Evolutionary conservation across 2,888 invertebrate genomes (phyloP).

Genomic region (Panorpa germanica): DNA sequence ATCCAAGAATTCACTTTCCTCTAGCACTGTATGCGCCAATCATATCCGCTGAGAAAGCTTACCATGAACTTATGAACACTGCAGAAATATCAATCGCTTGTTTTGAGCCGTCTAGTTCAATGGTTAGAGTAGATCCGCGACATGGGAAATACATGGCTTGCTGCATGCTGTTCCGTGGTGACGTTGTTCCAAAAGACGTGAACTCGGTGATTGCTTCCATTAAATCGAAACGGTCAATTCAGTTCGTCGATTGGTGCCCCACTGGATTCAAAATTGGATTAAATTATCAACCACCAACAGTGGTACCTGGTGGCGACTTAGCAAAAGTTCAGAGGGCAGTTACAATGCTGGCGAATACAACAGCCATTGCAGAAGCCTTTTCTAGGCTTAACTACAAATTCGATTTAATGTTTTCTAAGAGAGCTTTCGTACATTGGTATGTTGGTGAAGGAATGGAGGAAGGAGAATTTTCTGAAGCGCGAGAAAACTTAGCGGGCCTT

Average conservation of each 20-base stretch:
- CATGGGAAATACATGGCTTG: conserved; percentile 58
- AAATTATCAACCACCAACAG: conserved; percentile 56
- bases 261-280: conserved; percentile 66
- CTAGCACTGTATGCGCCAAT: conserved; percentile 57
- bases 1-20: conserved; percentile 76
- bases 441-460: too few species aligned
- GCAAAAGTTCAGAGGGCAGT: conserved; percentile 58
- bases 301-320: conserved; percentile 55
- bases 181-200: conserved; percentile 48
- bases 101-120: conserved; percentile 63
- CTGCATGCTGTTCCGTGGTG: conserved; percentile 48
- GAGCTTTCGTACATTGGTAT: too few species aligned
- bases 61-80: conserved; percentile 41
- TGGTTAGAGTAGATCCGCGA: conserved; percentile 59
- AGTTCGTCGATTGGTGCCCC: conserved; percentile 69
- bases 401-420: too few species aligned
- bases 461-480: too few species aligned
- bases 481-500: too few species aligned
- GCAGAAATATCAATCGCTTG: conserved; percentile 59
- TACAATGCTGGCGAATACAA: conserved; percentile 74
- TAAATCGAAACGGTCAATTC: conserved; percentile 45
- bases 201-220: conserved; percentile 51
- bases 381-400: too few species aligned
- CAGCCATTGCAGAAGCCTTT: too few species aligned
- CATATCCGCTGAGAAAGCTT: conserved; percentile 37